Base-by-base conservation (phyloP, 2,888 invertebrate genomes). In the Sylvicola cinctus region DNA sequence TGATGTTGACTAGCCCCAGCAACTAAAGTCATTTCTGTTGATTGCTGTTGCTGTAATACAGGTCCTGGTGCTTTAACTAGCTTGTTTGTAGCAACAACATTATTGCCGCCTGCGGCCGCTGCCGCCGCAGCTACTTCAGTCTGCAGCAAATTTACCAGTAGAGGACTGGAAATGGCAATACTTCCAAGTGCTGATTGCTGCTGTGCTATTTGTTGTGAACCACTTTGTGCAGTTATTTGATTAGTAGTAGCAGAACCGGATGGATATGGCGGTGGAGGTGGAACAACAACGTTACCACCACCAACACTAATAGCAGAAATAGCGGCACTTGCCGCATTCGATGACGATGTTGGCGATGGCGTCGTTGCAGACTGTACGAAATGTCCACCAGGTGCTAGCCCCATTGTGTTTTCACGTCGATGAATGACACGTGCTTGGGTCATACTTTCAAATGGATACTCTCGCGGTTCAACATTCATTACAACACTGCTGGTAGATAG, bases 381-480 rank as follows among this genome's bases (percentile, higher is more conserved):
- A 17, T 34, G 36, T 25, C 30, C 26, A 34, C 36, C 36, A 36
- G 42, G 31, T 34, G 40, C 41, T 34, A 47, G 41, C 54, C 64
- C 65, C 45, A 67, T 46, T 29, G 66, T 65, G 41, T 66, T 65
- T 50, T 68, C 77, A 48, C 78, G 70, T 48, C 72, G 69, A 49
- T 84, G 83, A 59, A 84, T 76, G 33, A 84, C 81, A 54, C 84
- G 73, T 40, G 80, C 80, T 51, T 81, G 80, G 31, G 84, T 83
- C 87, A 88, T 87, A 56, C 85, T 85, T 48, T 83, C 80, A 55
- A 87, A 87, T 29, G 87, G 85, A 60, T 75, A 87, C 50, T 70
- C 69, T 49, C 66, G 61, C 52, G 60, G 49, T 27, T 61, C 62
- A 39, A 58, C 68, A 8, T 20, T 20, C 20, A 20, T 6, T 58